Evolutionary conservation across 2,797 vertebrate genomes (phyloP).

Genomic region (Potorous gilbertii): DNA sequence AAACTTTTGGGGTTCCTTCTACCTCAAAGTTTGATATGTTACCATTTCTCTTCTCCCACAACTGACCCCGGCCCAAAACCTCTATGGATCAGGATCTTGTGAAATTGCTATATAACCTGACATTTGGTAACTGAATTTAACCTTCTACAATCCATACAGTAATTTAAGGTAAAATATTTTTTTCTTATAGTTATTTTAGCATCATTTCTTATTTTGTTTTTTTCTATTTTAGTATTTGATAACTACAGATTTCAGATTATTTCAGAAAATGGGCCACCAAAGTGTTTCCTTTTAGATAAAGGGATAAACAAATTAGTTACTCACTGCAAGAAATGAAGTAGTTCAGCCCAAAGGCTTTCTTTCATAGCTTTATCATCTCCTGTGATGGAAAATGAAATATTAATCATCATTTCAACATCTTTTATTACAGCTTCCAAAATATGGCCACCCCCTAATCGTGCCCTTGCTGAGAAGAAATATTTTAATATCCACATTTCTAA

Average conservation of each 20-base stretch:
- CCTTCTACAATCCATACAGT: neutral
- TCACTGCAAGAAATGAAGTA: constrained; percentile 74
- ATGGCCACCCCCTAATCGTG: constrained; percentile 44
- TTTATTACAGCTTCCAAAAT: constrained; percentile 76
- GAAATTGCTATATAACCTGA: neutral
- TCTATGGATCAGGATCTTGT: too few species aligned
- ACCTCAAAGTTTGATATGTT: neutral
- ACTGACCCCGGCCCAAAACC: neutral
- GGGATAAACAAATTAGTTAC: constrained; percentile 56
- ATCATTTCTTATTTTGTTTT: neutral
- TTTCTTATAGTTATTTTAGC: constrained; percentile 24
- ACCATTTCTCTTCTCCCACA: neutral
- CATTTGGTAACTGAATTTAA: neutral
- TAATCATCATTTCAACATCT: constrained; percentile 75
- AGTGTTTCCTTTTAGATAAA: constrained; percentile 58
- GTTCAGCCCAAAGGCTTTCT: constrained; percentile 73
- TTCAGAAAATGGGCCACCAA: constrained; percentile 67
- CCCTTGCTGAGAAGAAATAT: constrained; percentile 57
- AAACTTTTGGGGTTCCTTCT: neutral
- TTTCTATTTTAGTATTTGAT: constrained; percentile 52
- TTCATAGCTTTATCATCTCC: constrained; percentile 69
- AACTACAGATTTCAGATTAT: constrained; percentile 44
- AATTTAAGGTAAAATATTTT: neutral
- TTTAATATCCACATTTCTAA: constrained; percentile 66
- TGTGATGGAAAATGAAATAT: constrained; percentile 80